Evolutionary conservation across 2,113 vertebrate species (phyloP).

Genomic region (Papio anubis): DNA sequence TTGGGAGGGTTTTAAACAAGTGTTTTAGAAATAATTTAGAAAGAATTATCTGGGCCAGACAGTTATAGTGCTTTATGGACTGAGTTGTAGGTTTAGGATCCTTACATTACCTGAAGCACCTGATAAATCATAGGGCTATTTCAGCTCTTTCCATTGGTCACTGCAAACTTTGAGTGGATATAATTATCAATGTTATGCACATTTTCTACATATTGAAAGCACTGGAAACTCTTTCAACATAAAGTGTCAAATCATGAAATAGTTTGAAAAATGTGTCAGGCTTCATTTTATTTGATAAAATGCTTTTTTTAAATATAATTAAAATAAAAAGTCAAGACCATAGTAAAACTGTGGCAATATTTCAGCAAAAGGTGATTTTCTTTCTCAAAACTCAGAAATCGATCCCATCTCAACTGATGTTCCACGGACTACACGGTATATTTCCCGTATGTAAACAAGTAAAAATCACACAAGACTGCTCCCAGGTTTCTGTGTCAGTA

Average conservation of each 20-base stretch:
- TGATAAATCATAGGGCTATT: neutral
- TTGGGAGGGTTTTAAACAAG: neutral
- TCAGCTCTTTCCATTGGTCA: neutral
- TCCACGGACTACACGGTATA: neutral
- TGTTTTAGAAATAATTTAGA: neutral
- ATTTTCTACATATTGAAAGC: neutral
- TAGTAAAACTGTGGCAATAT: neutral
- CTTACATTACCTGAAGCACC: neutral
- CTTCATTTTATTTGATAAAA: neutral
- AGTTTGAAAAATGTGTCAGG: neutral
- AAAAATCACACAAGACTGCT: neutral
- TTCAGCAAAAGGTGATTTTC: neutral
- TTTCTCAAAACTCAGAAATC: neutral
- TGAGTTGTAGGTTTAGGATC: neutral
- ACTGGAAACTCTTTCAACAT: neutral
- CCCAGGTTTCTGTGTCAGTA: fast-evolving
- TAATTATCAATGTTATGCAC: fast-evolving
- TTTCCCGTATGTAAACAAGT: neutral
- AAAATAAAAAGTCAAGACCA: neutral
- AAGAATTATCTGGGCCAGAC: no score
- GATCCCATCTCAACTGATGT: neutral
- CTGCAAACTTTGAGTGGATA: neutral
- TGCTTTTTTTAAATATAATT: neutral
- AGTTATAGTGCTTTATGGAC: neutral
- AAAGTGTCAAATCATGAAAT: neutral